Base-by-base conservation (phyloP, 2,888 invertebrate genomes). In the Drosophila kuntzei region DNA sequence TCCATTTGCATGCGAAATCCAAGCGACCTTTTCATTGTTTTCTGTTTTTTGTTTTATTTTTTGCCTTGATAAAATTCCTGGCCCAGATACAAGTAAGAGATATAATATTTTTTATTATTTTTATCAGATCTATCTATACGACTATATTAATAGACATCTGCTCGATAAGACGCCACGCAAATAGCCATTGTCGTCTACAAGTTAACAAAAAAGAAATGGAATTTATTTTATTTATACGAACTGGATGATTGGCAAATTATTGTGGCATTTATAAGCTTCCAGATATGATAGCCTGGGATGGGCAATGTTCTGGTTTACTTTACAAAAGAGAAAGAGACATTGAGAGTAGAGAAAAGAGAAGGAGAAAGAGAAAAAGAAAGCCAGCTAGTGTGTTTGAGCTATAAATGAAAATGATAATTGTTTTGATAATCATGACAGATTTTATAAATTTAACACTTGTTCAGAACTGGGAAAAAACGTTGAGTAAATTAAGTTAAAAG, bases 161-260 rank as follows among this genome's bases (percentile, higher is more conserved):
- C 39, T 47, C 46, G 76, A 76, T 76, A 76, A 76, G 73, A 59
- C 69, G 34, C 63, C 69, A 69, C 69, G 69, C 77, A 76, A 76
- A 76, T 76, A 76, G 64, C 46, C 32, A 58, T 47, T 64, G 74
- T 75, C 61, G 54, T 14, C n/a, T 7, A 34, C 22, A 37, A 1
- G 14, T 25, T 39, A 4, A 32, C 22, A 14, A 44, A 34, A 53
- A 50, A 53, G 11, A 39, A 39, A 29, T 34, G 44, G 50, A 63
- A 63, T 76, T 76, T 58, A 20, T 63, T 72, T 79, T 68, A 63
- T 79, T 71, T 64, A 70, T 76, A 61, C 46, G 43, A 69, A 47
- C 44, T 65, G 22, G 14, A 73, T 79, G 76, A 81, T 81, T 79
- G 79, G 77, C 74, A 79, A 81, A 77, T 81, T 79, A 74, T 53